Evolutionary conservation across 2,888 invertebrate genomes (phyloP), one percentile per base, ranked within the genome.

Genomic region (Ceratothoa steindachneri): DNA sequence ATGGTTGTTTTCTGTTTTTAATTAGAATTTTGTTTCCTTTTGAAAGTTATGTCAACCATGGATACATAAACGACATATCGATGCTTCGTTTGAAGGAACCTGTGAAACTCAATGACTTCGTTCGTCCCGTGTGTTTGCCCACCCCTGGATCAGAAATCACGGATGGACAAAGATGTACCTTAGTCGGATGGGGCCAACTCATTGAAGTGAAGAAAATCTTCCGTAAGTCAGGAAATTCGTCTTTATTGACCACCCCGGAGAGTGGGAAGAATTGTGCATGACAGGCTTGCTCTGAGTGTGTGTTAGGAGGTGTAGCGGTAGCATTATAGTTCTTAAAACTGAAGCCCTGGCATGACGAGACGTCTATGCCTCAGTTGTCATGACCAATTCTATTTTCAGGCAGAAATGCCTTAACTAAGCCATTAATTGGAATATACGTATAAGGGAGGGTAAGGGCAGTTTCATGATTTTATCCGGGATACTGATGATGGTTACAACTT

Each of bases 121-220:
- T 89, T 0, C 84, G 89, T 71, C 89, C 89, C 0, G 87, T 89
- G 29, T 90, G 89, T 81, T 83, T 90, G 71, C 92, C 92, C 7
- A 86, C 87, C n/a, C 86, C 41, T 52, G 77, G 74, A 79, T 81
- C 75, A 15, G 86, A 86, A 64, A 87, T 89, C 0, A 87, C 87
- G 29, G 89, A 90, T 80, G 90, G 90, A 0, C 87, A 88, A 0
- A 87, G 89, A 80, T 92, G 92, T 83, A 91, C 91, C 0, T 90
- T 92, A 22, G 88, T 92, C 15, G 92, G 92, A 3, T 92, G 92
- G 92, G 92, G 92, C 30, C 91, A 92, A 82, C 86, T 91, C 0
- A 90, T 90, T 81, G 92, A 92, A 85, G 89, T 90, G 76, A 91
- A 91, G 71, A 86, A 91, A 76, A 90, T 91, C 73, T 92, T 92